Evolutionary conservation across 2,113 vertebrate genomes (phyloP).

Genomic region (Desmodus rotundus): DNA sequence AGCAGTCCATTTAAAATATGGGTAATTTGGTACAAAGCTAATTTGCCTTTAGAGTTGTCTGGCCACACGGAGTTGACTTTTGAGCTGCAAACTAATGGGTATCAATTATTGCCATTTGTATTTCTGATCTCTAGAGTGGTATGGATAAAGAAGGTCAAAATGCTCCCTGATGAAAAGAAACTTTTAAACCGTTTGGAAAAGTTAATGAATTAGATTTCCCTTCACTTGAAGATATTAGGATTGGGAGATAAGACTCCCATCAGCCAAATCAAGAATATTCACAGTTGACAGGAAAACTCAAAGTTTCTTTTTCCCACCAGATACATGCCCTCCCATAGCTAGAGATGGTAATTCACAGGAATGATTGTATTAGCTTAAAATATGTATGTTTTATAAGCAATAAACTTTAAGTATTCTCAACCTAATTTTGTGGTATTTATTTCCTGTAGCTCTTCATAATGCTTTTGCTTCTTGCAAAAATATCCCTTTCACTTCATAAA

Average conservation of each 20-base stretch:
- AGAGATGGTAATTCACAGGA: not conserved
- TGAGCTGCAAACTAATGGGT: constrained; percentile 28
- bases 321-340: not conserved
- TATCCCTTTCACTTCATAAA: constrained; percentile 64
- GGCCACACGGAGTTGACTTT: not conserved
- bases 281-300: constrained; percentile 45
- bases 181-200: constrained; percentile 65
- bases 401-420: not conserved
- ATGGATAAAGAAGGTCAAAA: constrained; percentile 65
- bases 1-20: constrained; percentile 45
- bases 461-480: constrained; percentile 54
- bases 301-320: constrained; percentile 44
- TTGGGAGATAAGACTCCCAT: constrained; percentile 56
- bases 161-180: constrained; percentile 62
- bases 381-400: not conserved
- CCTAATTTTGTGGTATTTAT: constrained; percentile 13
- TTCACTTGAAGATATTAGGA: constrained; percentile 64
- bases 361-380: not conserved
- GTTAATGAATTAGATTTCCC: constrained; percentile 69
- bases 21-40: constrained; percentile 47
- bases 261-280: constrained; percentile 64
- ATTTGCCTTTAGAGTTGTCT: constrained; percentile 32
- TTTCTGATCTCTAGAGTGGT: constrained; percentile 57
- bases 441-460: not conserved
- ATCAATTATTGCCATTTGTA: constrained; percentile 5